Conservation (phyloP, 2,797 vertebrate genomes). For the Mus spretus region DNA sequence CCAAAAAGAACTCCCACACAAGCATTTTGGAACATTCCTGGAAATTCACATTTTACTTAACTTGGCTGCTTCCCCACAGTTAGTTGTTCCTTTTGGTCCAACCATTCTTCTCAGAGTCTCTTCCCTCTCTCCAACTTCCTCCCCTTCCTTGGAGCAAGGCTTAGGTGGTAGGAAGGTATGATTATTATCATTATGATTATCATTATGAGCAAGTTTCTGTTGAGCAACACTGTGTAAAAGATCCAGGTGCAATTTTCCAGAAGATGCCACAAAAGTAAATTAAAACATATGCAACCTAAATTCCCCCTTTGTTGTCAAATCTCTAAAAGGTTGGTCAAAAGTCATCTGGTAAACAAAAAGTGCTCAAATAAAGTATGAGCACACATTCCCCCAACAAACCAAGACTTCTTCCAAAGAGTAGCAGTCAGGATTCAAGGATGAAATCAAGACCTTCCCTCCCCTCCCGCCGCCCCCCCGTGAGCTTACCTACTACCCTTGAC, state of each 20-base stretch:
- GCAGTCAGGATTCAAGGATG: not conserved
- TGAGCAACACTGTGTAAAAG: constrained; percentile 56
- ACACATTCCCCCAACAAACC: not conserved
- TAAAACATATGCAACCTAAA: constrained; percentile 53
- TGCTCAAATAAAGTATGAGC: no score
- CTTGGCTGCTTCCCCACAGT: constrained; percentile 69
- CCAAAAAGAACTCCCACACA: constrained; percentile 59
- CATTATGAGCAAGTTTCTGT: constrained; percentile 60
- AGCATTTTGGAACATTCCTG: constrained; percentile 64
- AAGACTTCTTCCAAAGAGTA: constrained; percentile 22
- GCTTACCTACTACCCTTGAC: not conserved
- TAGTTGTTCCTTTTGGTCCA: constrained; percentile 62
- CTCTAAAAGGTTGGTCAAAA: constrained; percentile 59
- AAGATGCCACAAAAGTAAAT: constrained; percentile 65
- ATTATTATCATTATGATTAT: constrained; percentile 46
- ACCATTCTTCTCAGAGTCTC: constrained; percentile 15
- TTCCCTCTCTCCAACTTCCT: constrained; percentile 12
- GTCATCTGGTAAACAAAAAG: constrained; percentile 37
- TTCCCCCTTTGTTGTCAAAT: not conserved
- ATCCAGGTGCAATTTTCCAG: constrained; percentile 64
- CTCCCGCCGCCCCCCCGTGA: not conserved
- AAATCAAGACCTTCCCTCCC: not conserved
- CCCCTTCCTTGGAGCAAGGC: constrained; percentile 11
- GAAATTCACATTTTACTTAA: constrained; percentile 72
- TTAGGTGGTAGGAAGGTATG: constrained; percentile 21